phyloP scores from a whole-genome alignment of 2,113 vertebrate genomes.

The Microcebus tavaratra region DNA sequence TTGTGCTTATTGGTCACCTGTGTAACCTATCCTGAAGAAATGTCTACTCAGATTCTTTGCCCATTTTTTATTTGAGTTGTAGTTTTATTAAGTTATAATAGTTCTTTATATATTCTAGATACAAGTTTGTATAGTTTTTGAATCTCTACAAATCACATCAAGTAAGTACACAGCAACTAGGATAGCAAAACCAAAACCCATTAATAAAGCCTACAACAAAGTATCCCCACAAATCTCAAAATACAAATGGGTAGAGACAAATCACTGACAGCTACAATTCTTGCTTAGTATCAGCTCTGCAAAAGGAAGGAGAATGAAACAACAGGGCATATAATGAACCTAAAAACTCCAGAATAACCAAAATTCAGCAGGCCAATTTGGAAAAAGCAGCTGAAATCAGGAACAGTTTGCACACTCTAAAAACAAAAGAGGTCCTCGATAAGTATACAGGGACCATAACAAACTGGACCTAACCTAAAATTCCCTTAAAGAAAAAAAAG shows the following conservation, averaged over 20 bases:
- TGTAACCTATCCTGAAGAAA: neutral
- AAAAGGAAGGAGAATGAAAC: neutral
- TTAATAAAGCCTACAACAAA: neutral
- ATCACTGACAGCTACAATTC: neutral
- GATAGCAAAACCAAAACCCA: neutral
- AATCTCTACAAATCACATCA: neutral
- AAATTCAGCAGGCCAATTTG: neutral
- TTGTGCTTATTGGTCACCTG: neutral
- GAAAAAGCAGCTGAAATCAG: neutral
- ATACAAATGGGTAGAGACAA: neutral
- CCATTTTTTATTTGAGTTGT: neutral
- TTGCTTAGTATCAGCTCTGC: neutral
- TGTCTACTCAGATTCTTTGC: neutral
- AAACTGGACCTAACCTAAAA: neutral
- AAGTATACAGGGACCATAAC: neutral
- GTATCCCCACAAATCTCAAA: neutral
- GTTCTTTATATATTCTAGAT: neutral
- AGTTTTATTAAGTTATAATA: neutral
- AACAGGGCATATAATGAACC: neutral
- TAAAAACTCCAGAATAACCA: neutral
- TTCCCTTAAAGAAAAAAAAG: neutral
- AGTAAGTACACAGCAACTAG: neutral
- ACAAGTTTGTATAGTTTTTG: neutral
- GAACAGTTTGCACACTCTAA: neutral
- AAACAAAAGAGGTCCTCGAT: neutral